phyloP scores from a whole-genome alignment of 1,140 invertebrate species.

The Dermatophagoides farinae region DNA sequence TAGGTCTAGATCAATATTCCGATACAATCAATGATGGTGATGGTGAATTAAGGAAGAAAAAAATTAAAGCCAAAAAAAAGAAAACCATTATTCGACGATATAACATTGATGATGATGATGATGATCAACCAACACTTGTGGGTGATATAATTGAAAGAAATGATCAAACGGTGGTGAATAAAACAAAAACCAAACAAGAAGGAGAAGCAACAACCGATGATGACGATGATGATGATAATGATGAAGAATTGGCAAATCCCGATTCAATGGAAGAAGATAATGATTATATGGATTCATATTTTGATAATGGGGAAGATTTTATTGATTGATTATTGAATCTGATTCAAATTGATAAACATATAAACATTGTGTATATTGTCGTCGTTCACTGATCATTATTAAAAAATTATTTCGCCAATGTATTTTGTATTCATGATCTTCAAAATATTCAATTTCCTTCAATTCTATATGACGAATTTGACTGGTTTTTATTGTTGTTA shows the following conservation, averaged over 20 bases:
- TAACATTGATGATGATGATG: background rate
- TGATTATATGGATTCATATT: conserved; percentile 3
- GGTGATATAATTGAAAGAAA: background rate
- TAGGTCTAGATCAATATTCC: background rate
- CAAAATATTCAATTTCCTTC: no score
- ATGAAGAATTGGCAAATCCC: background rate
- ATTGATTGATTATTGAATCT: background rate
- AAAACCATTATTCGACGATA: background rate
- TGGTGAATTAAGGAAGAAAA: background rate
- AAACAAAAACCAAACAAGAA: background rate
- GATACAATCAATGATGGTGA: background rate
- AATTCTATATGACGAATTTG: background rate
- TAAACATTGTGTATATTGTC: background rate
- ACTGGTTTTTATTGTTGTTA: background rate
- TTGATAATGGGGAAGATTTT: conserved; percentile 3
- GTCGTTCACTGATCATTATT: background rate
- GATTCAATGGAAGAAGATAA: background rate
- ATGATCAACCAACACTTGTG: background rate
- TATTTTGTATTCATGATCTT: background rate
- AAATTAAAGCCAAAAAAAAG: background rate
- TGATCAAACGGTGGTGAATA: background rate
- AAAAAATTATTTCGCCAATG: background rate
- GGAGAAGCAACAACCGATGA: background rate
- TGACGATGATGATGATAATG: background rate
- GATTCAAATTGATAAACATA: background rate